Evolutionary conservation across 2,113 vertebrate species (phyloP).

Genomic region (Nothoprocta pentlandii): DNA sequence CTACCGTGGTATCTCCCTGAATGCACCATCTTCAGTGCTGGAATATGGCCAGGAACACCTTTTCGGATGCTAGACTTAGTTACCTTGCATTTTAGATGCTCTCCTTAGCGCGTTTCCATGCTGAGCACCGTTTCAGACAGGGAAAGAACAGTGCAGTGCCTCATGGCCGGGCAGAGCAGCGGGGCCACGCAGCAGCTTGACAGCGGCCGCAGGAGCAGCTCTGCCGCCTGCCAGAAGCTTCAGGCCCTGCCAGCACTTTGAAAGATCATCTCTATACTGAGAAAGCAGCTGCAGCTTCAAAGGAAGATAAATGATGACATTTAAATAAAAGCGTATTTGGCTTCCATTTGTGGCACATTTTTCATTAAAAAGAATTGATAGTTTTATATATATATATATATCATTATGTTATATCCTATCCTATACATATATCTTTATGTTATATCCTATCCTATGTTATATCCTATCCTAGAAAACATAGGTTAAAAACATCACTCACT

Average conservation of each 20-base stretch:
- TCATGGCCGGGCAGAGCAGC: neutral
- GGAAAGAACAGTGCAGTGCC: neutral
- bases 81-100: neutral
- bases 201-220: neutral
- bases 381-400: neutral
- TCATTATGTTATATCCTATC: neutral
- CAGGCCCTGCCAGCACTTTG: neutral
- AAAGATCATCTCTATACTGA: neutral
- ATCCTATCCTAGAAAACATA: neutral
- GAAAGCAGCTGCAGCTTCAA: neutral
- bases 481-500: neutral
- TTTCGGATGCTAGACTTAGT: neutral
- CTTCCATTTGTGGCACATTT: neutral
- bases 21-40: neutral
- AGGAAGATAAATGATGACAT: constrained; percentile 22
- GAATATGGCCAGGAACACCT: neutral
- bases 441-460: too few species aligned
- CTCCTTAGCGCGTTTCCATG: neutral
- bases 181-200: neutral
- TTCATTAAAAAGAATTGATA: neutral
- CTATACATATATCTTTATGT: neutral
- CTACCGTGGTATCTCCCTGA: neutral
- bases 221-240: constrained; percentile 15
- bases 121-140: neutral
- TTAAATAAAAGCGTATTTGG: neutral